These are phyloP conservation scores for Martes martes DNA, from an alignment of 2,113 vertebrate species.

Conservation along the genomic window DNA sequence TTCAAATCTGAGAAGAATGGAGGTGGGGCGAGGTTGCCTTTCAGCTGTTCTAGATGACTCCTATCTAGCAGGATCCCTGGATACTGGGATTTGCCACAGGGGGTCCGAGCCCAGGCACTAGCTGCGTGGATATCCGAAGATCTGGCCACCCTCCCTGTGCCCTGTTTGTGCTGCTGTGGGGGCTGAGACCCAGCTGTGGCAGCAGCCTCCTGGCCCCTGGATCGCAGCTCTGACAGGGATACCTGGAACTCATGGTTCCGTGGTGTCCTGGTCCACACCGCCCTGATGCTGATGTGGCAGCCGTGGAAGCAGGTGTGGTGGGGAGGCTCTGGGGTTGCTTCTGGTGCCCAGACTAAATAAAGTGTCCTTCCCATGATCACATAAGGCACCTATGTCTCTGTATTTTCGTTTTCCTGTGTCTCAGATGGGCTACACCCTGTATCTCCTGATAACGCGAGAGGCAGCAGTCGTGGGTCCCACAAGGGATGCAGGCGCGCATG, in stretches of 20 bases:
- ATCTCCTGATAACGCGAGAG: neutral
- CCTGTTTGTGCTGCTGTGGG: neutral
- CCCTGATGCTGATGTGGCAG: neutral
- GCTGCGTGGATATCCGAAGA: neutral
- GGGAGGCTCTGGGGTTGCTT: neutral
- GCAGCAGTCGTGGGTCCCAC: neutral
- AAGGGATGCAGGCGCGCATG: neutral
- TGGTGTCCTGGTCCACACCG: too few relatives aligned
- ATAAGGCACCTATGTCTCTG: neutral
- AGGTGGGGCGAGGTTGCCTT: neutral
- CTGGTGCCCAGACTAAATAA: neutral
- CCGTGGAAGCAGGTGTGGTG: neutral
- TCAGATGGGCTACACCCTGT: neutral
- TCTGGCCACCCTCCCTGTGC: too few relatives aligned
- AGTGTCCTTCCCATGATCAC: neutral
- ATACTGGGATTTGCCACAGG: accelerated
- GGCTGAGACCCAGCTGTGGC: neutral
- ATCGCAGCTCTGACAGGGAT: neutral
- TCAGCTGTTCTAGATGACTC: neutral
- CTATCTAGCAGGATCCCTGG: neutral
- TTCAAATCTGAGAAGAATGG: neutral
- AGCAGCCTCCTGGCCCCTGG: neutral
- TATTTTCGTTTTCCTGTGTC: neutral
- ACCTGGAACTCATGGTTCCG: too few relatives aligned
- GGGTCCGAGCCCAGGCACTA: accelerated